phyloP scores from a whole-genome alignment of 92 coral and sea anemone species.

The Palythoa grandis region DNA sequence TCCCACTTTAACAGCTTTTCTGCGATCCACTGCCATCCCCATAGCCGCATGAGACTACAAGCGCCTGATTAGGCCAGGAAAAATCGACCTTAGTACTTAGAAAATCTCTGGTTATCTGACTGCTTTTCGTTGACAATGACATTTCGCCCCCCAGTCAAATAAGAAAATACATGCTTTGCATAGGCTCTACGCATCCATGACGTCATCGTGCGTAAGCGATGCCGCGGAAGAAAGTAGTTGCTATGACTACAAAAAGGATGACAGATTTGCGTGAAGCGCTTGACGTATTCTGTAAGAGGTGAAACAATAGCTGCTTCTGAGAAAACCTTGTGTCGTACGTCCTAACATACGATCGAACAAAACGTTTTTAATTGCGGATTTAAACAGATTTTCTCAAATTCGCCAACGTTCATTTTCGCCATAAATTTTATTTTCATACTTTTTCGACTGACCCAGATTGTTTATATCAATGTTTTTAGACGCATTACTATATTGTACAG shows the following conservation, averaged over 20 bases:
- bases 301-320: conserved; percentile 50
- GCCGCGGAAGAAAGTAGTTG: conserved; percentile 89
- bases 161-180: conserved; percentile 85
- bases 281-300: conserved; percentile 66
- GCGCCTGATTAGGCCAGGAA: conserved; percentile 67
- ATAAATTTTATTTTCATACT: background rate
- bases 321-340: conserved; percentile 33
- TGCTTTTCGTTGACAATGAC: conserved; percentile 79
- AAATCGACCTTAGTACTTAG: conserved; percentile 54
- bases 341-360: conserved; percentile 41
- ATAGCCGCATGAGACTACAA: conserved; percentile 74
- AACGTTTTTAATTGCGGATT: conserved; percentile 52
- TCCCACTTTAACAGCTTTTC: conserved; percentile 92
- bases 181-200: conserved; percentile 78
- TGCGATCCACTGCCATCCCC: conserved; percentile 96
- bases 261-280: conserved; percentile 65
- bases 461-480: background rate
- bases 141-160: conserved; percentile 75
- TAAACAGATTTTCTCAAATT: background rate
- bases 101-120: conserved; percentile 66
- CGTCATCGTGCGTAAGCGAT: conserved; percentile 94
- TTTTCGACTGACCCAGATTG: background rate
- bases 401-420: background rate
- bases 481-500: background rate
- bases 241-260: conserved; percentile 76